These are phyloP conservation scores for Sipha flava DNA, from an alignment of 1,140 invertebrate genomes.

Conservation along the genomic window DNA sequence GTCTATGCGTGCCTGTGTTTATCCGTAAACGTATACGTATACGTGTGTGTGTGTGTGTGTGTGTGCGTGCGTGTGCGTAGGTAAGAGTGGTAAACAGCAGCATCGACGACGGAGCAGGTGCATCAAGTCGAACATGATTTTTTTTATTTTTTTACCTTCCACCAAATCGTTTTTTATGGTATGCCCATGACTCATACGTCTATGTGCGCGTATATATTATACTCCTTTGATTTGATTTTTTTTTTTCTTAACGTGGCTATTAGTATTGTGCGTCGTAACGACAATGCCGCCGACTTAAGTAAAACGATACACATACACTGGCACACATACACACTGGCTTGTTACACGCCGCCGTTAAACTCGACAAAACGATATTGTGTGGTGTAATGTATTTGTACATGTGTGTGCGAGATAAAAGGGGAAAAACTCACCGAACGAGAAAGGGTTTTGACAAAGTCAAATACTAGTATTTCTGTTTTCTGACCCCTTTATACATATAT, in stretches of 20 bases:
- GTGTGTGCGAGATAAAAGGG: not conserved
- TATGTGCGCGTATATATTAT: not conserved
- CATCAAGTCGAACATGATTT: slow-evolving; percentile 15
- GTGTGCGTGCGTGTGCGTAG: not conserved
- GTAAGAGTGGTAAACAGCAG: not conserved
- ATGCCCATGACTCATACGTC: not conserved
- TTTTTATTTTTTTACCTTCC: not conserved
- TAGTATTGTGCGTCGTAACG: not conserved
- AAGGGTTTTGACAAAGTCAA: not conserved
- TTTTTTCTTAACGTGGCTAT: not conserved
- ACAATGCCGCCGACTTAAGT: not conserved
- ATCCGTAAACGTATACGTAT: no score
- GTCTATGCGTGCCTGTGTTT: not conserved
- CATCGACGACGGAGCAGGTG: not conserved
- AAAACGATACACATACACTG: not conserved
- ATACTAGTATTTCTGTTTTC: not conserved
- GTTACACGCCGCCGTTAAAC: not conserved
- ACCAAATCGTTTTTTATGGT: slow-evolving; percentile 16
- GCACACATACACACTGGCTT: no score
- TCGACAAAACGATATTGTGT: slow-evolving; percentile 8
- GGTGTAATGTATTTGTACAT: not conserved
- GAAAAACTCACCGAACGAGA: not conserved
- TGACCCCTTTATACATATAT: not conserved
- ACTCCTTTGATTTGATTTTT: slow-evolving; percentile 4
- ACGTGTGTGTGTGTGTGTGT: not conserved